These are phyloP conservation scores for Tangara arthus DNA, from an alignment of 2,797 vertebrate genomes.

Conservation along the genomic window DNA sequence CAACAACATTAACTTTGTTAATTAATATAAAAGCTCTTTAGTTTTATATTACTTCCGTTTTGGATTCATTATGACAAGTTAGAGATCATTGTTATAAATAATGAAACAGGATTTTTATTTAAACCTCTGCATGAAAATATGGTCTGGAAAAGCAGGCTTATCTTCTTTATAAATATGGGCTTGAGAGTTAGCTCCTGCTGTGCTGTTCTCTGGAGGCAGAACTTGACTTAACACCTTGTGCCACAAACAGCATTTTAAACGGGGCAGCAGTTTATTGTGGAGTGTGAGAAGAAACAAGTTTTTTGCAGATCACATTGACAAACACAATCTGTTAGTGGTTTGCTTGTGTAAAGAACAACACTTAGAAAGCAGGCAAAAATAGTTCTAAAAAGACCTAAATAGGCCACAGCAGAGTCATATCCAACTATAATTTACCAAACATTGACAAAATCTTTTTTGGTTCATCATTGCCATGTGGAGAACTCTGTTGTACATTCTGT, in stretches of 20 bases:
- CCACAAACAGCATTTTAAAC: not conserved
- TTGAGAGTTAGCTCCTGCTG: not conserved
- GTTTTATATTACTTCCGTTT: not conserved
- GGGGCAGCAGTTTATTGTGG: not conserved
- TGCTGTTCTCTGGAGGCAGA: not conserved
- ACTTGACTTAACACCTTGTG: not conserved
- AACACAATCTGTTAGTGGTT: conserved; percentile 17
- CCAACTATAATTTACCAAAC: not conserved
- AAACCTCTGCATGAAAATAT: not conserved
- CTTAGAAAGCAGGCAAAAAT: not conserved
- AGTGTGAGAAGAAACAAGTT: not conserved
- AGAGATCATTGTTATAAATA: not conserved
- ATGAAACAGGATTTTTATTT: conserved; percentile 8
- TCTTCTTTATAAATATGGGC: not conserved
- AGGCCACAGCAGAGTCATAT: not conserved
- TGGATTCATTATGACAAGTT: not conserved
- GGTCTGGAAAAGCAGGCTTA: not conserved
- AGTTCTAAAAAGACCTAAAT: not conserved
- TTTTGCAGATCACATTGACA: not conserved
- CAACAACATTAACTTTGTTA: not conserved
- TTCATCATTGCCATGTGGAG: not conserved
- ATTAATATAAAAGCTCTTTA: conserved; percentile 3
- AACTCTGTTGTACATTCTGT: not conserved
- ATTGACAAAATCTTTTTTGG: not conserved
- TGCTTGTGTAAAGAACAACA: not conserved